phyloP scores from a whole-genome alignment of 2,113 vertebrate species.

The Percopsis transmontana region DNA sequence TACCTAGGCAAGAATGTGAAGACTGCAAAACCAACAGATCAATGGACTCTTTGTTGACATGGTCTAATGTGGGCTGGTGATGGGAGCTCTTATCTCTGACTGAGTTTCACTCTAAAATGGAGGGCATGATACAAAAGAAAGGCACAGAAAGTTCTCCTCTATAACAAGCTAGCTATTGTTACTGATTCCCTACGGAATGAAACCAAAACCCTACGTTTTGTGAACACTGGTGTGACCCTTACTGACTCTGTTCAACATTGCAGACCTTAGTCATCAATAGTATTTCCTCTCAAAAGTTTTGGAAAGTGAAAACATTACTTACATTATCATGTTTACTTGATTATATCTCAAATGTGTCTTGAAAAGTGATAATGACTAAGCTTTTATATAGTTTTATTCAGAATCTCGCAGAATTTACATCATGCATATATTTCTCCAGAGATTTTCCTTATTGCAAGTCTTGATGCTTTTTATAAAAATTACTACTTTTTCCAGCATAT shows the following conservation, averaged over 20 bases:
- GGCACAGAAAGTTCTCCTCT: conserved; percentile 30
- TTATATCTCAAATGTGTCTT: background rate
- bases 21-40: conserved; percentile 21
- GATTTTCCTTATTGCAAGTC: background rate
- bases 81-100: conserved; percentile 60
- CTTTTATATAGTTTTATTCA: conserved; percentile 18
- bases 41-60: conserved; percentile 58
- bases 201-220: conserved; percentile 51
- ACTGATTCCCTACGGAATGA: conserved; percentile 29
- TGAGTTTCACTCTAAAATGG: conserved; percentile 59
- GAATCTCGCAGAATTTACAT: background rate
- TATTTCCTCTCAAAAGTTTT: conserved; percentile 11
- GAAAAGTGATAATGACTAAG: background rate
- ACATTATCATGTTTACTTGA: background rate
- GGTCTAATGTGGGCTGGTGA: conserved; percentile 21
- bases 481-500: background rate
- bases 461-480: background rate
- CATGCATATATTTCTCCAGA: background rate
- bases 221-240: background rate
- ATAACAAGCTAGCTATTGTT: conserved; percentile 73
- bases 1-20: conserved; percentile 12
- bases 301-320: background rate
- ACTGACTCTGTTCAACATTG: background rate
- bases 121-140: conserved; percentile 35
- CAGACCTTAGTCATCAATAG: background rate